These are phyloP conservation scores for Ficedula albicollis DNA, from an alignment of 2,797 vertebrate species.

Conservation along the genomic window DNA sequence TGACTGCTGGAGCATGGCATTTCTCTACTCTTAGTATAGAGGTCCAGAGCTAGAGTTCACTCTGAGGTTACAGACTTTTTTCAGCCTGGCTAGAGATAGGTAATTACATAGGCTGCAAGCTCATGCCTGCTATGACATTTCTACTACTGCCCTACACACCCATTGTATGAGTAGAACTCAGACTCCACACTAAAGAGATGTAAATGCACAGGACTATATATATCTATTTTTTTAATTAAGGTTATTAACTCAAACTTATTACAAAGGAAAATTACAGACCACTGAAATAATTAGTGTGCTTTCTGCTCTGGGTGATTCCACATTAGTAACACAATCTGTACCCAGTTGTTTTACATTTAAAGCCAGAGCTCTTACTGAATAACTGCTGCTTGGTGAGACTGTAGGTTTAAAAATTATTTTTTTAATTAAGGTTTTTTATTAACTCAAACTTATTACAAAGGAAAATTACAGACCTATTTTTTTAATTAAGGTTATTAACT, in stretches of 20 bases:
- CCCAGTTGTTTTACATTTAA: neutral
- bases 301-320: neutral
- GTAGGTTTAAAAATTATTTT: neutral
- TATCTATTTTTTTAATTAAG: rapidly evolving
- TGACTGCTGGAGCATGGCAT: neutral
- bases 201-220: neutral
- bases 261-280: neutral
- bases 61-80: neutral
- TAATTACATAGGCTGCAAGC: neutral
- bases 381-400: neutral
- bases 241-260: rapidly evolving
- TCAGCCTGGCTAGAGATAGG: neutral
- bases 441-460: too few species aligned
- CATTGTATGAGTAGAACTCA: neutral
- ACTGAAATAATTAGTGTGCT: neutral
- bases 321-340: neutral
- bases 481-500: rapidly evolving
- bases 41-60: neutral
- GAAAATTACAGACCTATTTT: too few species aligned
- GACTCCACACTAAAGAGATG: neutral
- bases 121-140: neutral
- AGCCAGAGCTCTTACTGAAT: neutral
- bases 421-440: too few species aligned
- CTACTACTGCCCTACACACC: neutral
- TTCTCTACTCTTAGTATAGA: neutral